A percentile compares a stretch with the other conserved stretches of the same genome.
These are phyloP conservation scores for Anaspis maculata DNA, from an alignment of 2,888 invertebrate genomes.

Conservation along the genomic window DNA sequence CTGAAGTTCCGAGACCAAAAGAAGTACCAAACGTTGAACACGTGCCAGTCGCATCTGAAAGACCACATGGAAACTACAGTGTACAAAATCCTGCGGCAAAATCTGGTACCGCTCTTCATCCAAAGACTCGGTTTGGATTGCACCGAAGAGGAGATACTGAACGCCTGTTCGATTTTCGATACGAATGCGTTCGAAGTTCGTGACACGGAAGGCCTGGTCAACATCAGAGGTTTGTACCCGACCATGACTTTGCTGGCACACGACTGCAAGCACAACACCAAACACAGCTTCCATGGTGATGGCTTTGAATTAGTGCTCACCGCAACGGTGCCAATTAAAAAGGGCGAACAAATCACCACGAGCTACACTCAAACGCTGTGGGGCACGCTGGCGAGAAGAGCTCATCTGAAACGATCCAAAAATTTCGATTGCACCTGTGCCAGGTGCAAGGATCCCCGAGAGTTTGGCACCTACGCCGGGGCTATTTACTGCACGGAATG, in stretches of 20 bases:
- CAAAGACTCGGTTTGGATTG: conserved; percentile 50
- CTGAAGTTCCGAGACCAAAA: conserved; percentile 48
- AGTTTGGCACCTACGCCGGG: conserved; percentile 49
- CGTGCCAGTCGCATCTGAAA: conserved; percentile 53
- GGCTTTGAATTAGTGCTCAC: conserved; percentile 52
- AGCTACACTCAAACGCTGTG: conserved; percentile 65
- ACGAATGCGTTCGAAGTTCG: conserved; percentile 65
- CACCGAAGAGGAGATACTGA: conserved; percentile 51
- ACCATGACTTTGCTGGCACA: conserved; percentile 61
- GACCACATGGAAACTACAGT: conserved; percentile 52
- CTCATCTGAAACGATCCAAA: conserved; percentile 51
- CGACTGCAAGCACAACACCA: conserved; percentile 61
- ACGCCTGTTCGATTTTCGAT: conserved; percentile 60
- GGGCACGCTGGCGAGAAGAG: conserved; percentile 59
- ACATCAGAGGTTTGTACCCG: conserved; percentile 55
- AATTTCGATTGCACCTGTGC: conserved; percentile 61
- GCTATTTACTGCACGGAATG: conserved; percentile 56
- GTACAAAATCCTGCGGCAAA: conserved; percentile 52
- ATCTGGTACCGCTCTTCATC: conserved; percentile 53
- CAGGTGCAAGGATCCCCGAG: conserved; percentile 62
- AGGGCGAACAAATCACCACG: conserved; percentile 55
- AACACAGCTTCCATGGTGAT: conserved; percentile 54
- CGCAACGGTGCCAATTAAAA: conserved; percentile 56
- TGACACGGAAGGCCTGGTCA: conserved; percentile 41
- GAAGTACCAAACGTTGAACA: conserved; percentile 46